Evolutionary conservation across 2,888 invertebrate genomes (phyloP).

Genomic region (Polydrusus cervinus): DNA sequence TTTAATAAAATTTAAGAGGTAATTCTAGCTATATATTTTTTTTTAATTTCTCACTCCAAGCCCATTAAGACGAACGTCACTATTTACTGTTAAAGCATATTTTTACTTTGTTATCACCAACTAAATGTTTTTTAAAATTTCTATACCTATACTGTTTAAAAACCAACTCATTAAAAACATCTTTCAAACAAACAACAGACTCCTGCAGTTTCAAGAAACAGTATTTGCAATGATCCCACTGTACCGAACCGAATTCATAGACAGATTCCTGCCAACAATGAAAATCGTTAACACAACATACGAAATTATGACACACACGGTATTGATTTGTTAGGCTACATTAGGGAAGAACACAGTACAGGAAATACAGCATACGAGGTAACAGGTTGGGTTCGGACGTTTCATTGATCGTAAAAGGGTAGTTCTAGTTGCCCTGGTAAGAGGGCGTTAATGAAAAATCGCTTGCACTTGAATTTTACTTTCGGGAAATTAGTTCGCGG

Average conservation of each 20-base stretch:
- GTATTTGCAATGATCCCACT: background rate
- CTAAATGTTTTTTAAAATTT: no score
- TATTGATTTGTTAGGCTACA: background rate
- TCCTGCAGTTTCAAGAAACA: no score
- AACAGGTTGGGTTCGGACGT: background rate
- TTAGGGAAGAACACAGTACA: background rate
- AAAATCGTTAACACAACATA: constrained; percentile 19
- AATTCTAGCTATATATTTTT: no score
- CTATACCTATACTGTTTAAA: no score
- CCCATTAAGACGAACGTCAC: no score
- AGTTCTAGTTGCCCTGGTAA: background rate
- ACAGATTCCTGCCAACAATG: background rate
- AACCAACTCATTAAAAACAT: no score
- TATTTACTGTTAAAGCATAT: no score
- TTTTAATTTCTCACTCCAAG: no score
- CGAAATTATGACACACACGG: background rate
- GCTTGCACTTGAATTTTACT: background rate
- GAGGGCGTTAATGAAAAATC: constrained; percentile 10
- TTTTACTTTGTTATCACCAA: no score
- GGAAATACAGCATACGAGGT: background rate
- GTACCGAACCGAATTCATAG: background rate
- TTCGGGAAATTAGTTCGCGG: background rate
- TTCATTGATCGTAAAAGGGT: constrained; percentile 3
- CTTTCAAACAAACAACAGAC: no score
- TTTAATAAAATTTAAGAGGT: no score